These are phyloP conservation scores for Pangasius sanitwongsei DNA, from an alignment of 2,797 vertebrate genomes.

Conservation along the genomic window DNA sequence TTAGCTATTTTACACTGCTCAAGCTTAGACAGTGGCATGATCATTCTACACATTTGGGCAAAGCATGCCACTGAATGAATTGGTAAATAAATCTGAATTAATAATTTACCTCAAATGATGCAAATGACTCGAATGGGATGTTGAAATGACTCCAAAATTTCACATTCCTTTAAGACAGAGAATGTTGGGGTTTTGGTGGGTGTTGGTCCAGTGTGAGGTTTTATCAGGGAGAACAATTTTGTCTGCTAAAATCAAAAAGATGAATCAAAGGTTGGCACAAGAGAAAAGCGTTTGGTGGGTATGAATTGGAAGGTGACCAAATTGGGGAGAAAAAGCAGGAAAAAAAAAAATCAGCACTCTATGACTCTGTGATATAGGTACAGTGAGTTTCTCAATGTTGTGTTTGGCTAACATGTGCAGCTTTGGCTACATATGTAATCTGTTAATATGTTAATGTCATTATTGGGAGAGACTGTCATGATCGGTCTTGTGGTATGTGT, in stretches of 20 bases:
- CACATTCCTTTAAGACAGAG: constrained; percentile 5
- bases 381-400: background rate
- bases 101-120: background rate
- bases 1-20: background rate
- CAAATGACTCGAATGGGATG: background rate
- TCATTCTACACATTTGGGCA: background rate
- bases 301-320: background rate
- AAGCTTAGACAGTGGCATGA: background rate
- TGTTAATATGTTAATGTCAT: background rate
- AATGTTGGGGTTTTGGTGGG: background rate
- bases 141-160: background rate
- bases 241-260: background rate
- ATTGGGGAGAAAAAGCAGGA: background rate
- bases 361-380: too few species aligned
- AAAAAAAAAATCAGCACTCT: background rate
- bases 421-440: background rate
- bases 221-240: background rate
- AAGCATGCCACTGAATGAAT: background rate
- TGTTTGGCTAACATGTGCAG: background rate
- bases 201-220: background rate
- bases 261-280: constrained; percentile 4
- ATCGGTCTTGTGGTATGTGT: background rate
- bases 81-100: background rate
- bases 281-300: background rate
- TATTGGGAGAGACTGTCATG: background rate